Evolutionary conservation across 2,797 vertebrate genomes (phyloP).

Genomic region (Enteromius fasciolatus): DNA sequence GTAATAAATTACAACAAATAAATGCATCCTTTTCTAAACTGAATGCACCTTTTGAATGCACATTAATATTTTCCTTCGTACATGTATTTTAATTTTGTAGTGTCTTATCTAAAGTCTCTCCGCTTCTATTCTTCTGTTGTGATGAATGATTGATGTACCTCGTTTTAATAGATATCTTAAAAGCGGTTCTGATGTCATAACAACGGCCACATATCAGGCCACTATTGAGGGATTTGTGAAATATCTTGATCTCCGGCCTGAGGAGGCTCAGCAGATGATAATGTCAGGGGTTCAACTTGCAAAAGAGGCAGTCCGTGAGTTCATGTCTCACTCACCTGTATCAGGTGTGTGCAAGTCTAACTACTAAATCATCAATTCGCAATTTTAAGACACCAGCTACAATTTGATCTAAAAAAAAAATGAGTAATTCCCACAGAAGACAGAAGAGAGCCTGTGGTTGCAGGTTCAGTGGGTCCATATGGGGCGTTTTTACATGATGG

Average conservation of each 20-base stretch:
- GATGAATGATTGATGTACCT: neutral
- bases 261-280: conserved; percentile 73
- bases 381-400: neutral
- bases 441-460: conserved; percentile 72
- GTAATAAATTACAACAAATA: neutral
- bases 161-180: conserved; percentile 74
- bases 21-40: too few relatives aligned
- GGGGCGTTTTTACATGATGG: conserved; percentile 80
- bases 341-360: conserved; percentile 63
- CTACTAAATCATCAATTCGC: neutral
- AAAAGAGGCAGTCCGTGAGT: conserved; percentile 70
- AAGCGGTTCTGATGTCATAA: conserved; percentile 80
- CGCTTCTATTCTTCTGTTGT: neutral
- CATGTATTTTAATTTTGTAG: neutral
- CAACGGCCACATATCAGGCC: conserved; percentile 83
- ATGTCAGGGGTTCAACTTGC: conserved; percentile 78
- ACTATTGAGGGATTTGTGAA: conserved; percentile 77
- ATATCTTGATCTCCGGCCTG: conserved; percentile 71
- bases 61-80: neutral
- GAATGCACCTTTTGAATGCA: neutral
- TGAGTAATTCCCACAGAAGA: conserved; percentile 43
- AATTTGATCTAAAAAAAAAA: neutral
- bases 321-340: conserved; percentile 55
- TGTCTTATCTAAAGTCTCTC: neutral
- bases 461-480: conserved; percentile 81